Evolutionary conservation across 2,113 vertebrate species (phyloP).

Genomic region (Trochalopteron elliotii): DNA sequence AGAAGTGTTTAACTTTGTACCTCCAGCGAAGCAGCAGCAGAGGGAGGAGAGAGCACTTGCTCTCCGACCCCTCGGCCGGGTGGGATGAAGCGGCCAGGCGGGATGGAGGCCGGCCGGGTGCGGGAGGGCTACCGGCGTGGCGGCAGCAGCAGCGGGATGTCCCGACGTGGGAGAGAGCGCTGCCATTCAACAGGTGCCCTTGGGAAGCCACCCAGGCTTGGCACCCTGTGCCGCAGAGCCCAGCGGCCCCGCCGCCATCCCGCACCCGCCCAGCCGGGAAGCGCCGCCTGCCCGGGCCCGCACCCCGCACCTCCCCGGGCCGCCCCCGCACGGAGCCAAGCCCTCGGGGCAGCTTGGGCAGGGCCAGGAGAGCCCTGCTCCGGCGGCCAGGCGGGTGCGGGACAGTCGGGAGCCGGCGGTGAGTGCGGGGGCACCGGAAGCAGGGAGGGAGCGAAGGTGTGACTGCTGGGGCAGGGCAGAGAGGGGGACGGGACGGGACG

Average conservation of each 20-base stretch:
- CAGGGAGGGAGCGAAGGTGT: neutral
- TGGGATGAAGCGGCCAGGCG: neutral
- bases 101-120: neutral
- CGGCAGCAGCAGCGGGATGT: neutral
- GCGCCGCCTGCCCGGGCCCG: neutral
- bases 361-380: no score
- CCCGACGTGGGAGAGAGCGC: fast-evolving
- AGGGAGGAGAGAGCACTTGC: neutral
- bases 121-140: neutral
- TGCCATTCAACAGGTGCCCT: fast-evolving
- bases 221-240: no score
- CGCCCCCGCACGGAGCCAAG: neutral
- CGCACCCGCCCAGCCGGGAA: neutral
- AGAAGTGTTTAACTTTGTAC: neutral
- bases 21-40: neutral
- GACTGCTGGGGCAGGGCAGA: neutral
- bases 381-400: neutral
- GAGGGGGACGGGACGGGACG: no score
- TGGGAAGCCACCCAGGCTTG: fast-evolving
- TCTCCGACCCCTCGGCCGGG: neutral
- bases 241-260: neutral
- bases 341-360: neutral
- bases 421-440: neutral
- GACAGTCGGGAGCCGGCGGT: neutral
- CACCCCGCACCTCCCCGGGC: neutral